Evolutionary conservation across 1,140 invertebrate species (phyloP).

Genomic region (Drosophila pseudoobscura): DNA sequence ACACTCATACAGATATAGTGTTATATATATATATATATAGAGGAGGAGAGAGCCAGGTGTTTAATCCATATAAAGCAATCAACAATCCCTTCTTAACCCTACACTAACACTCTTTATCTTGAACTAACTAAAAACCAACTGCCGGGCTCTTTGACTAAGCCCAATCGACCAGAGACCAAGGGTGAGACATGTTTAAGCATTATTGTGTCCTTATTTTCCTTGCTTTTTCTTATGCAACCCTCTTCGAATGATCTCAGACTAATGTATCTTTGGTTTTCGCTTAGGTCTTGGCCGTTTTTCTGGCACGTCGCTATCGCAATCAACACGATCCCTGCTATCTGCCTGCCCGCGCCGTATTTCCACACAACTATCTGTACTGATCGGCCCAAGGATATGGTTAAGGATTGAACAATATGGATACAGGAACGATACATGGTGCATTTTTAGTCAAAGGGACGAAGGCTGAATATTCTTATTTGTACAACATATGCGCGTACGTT

Average conservation of each 20-base stretch:
- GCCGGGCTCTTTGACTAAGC: conserved; percentile 43
- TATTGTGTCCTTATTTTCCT: conserved; percentile 17
- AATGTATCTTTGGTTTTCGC: conserved; percentile 26
- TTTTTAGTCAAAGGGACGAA: conserved; percentile 77
- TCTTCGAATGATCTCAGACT: neutral
- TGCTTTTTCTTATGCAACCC: neutral
- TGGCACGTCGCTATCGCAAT: conserved; percentile 90
- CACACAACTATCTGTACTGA: conserved; percentile 84
- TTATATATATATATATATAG: conserved; percentile 33
- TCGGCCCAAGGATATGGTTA: neutral
- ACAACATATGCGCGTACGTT: conserved; percentile 24
- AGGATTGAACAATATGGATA: conserved; percentile 4
- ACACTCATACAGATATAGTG: conserved; percentile 19
- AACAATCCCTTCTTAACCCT: conserved; percentile 32
- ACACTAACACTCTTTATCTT: conserved; percentile 6
- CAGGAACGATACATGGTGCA: conserved; percentile 24
- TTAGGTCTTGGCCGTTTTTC: conserved; percentile 89
- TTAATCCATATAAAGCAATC: conserved; percentile 69
- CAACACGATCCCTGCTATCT: conserved; percentile 88
- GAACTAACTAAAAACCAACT: conserved; percentile 16
- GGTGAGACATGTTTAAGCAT: conserved; percentile 13
- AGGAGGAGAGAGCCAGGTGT: conserved; percentile 54
- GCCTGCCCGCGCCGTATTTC: conserved; percentile 88
- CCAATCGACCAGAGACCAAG: conserved; percentile 21
- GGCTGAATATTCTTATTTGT: conserved; percentile 72